Conservation (phyloP, 2,888 invertebrate species). For the Xanthia icteritia region DNA sequence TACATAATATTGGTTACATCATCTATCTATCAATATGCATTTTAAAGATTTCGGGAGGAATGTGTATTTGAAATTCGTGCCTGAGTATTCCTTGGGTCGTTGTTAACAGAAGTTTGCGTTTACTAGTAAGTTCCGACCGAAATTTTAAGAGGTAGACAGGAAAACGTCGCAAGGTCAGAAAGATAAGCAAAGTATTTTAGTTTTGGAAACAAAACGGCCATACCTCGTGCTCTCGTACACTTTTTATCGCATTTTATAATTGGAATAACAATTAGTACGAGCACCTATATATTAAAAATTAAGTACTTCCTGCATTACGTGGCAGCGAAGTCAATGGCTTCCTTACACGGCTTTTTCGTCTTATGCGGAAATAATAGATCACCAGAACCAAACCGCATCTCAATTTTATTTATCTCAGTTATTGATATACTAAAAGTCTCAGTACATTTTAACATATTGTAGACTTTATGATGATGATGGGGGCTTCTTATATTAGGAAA, state of each 20-base stretch:
- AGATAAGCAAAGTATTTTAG: slow-evolving; percentile 15
- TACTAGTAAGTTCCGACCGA: not conserved
- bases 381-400: not conserved
- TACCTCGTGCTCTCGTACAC: not conserved
- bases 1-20: no score
- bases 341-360: slow-evolving; percentile 16
- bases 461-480: not conserved
- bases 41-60: not conserved
- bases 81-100: not conserved
- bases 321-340: slow-evolving; percentile 15
- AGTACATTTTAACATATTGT: not conserved
- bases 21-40: not conserved
- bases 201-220: slow-evolving; percentile 12
- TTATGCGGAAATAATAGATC: slow-evolving; percentile 1
- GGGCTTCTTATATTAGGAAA: not conserved
- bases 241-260: slow-evolving; percentile 36
- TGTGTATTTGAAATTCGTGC: not conserved
- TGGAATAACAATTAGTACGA: slow-evolving; percentile 11
- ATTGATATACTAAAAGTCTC: no score
- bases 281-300: not conserved
- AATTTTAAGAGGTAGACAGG: not conserved
- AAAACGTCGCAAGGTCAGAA: slow-evolving; percentile 5
- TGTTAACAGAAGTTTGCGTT: not conserved
- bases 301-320: slow-evolving; percentile 25
- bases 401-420: not conserved